phyloP scores from a whole-genome alignment of 1,140 invertebrate genomes.

The Psilanteris sp. region DNA sequence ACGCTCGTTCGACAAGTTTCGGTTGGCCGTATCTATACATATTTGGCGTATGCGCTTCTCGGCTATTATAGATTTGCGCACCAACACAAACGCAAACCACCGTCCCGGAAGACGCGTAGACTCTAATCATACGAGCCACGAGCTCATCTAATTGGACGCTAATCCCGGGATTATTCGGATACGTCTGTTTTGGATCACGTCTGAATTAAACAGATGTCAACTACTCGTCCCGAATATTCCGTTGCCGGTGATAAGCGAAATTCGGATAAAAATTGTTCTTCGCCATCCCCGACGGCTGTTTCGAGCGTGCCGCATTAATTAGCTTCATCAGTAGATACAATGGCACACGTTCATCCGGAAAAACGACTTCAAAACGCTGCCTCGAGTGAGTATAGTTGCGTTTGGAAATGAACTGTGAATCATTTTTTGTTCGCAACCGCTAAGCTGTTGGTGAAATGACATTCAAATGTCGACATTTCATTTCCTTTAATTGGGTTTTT shows the following conservation, averaged over 20 bases:
- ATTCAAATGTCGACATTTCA: no score
- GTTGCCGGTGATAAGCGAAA: not conserved
- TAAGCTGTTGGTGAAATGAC: no score
- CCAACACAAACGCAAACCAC: conserved; percentile 22
- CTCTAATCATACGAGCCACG: conserved; percentile 54
- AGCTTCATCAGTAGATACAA: no score
- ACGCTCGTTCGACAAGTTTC: conserved; percentile 50
- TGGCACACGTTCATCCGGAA: no score
- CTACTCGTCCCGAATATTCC: conserved; percentile 33
- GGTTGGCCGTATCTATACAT: conserved; percentile 38
- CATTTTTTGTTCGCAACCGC: no score
- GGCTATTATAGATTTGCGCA: conserved; percentile 37
- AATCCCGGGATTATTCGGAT: conserved; percentile 53
- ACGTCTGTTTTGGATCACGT: conserved; percentile 40
- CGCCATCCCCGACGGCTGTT: no score
- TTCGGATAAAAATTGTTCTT: not conserved
- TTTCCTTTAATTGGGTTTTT: no score
- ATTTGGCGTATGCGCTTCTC: conserved; percentile 34
- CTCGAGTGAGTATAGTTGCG: no score
- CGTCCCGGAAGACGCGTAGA: conserved; percentile 42
- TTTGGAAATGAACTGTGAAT: no score
- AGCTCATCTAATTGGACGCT: conserved; percentile 56
- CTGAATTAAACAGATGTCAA: conserved; percentile 40
- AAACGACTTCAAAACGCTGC: no score
- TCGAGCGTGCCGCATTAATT: no score